Evolutionary conservation across 2,113 vertebrate species (phyloP), one percentile per base, ranked within the genome.

Genomic region (Bubo bubo): DNA sequence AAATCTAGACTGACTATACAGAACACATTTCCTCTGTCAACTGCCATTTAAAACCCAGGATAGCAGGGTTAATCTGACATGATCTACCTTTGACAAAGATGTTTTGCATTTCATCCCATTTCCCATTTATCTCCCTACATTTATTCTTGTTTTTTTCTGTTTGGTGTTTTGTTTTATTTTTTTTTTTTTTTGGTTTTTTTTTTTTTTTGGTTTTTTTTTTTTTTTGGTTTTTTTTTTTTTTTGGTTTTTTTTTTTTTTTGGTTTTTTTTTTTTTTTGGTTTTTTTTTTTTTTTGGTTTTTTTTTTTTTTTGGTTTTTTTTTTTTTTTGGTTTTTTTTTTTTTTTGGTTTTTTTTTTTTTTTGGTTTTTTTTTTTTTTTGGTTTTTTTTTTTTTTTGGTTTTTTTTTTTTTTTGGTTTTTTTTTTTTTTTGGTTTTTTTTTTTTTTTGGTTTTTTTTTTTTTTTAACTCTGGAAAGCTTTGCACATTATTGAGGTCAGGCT

Each of bases 1-100:
- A 95, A 95, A 93, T 88, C 86, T 73, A 93, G 82, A 92, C 86
- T 95, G 95, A 95, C 93, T 95, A 73, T 43, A 95, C 12, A 79
- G 67, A 88, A 86, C 79, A 88, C 19, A 88, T 96, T 96, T 97
- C 67, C 86, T 84, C 62, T 88, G 91, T 93, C 94, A 97, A 92
- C 74, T 90, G 55, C 79, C 66, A 76, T 93, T 95, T 79, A 88
- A 93, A 95, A 88, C 11, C 14, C 14, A 93, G 63, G 30, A 64
- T 63, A 86, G 34, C 21, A 16, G 34, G 79, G 35, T 90, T 96
- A 88, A 88, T 79, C 75, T 93, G 75, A 62, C 74, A 58, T 66
- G 39, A 52, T 62, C 50, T 86, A 73, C 53, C 17, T 93, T 82
- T 90, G 86, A 88, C 79, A 95, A 82, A 93, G 58, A 90, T 18